Percentiles rank a stretch among this genome's conserved stretches.
These are phyloP conservation scores for Apotomis turbidana DNA, from an alignment of 2,888 invertebrate species.

Conservation along the genomic window DNA sequence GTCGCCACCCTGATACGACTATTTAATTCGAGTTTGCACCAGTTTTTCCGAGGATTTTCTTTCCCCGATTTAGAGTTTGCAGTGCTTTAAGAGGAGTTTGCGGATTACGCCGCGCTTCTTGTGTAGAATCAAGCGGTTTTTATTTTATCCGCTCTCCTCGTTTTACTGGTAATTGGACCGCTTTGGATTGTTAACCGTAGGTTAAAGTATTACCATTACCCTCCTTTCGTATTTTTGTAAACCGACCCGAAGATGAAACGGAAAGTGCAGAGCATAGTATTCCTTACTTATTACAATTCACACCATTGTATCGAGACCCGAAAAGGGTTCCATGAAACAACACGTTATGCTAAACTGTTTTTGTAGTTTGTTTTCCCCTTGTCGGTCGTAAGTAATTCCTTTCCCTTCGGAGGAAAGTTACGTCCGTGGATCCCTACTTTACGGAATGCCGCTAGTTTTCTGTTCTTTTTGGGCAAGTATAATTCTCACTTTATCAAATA, in stretches of 20 bases:
- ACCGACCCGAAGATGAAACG: not conserved
- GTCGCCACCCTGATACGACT: constrained; percentile 72
- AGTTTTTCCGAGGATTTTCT: constrained; percentile 68
- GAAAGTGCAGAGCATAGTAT: constrained; percentile 13
- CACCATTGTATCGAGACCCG: constrained; percentile 36
- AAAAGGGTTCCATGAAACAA: constrained; percentile 54
- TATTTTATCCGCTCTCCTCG: constrained; percentile 21
- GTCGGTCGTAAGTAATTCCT: constrained; percentile 74
- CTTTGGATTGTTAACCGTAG: constrained; percentile 6
- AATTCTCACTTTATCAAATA: constrained; percentile 74
- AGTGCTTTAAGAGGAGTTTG: constrained; percentile 40
- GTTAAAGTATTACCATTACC: constrained; percentile 1
- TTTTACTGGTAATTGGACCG: constrained; percentile 20
- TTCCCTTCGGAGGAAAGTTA: constrained; percentile 72
- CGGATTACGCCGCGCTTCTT: constrained; percentile 34
- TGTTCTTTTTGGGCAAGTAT: constrained; percentile 69
- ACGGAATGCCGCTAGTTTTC: constrained; percentile 63
- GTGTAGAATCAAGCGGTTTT: constrained; percentile 21
- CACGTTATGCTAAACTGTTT: constrained; percentile 66
- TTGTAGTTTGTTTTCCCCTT: constrained; percentile 72
- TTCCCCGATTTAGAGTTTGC: constrained; percentile 56
- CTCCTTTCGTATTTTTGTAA: not conserved
- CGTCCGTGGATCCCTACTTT: constrained; percentile 66
- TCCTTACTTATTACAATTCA: constrained; percentile 39
- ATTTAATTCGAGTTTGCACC: constrained; percentile 76